A percentile compares a stretch with the other conserved stretches of the same genome.
Conservation (phyloP, 2,888 invertebrate genomes). For the Hoplodrina blanda region DNA sequence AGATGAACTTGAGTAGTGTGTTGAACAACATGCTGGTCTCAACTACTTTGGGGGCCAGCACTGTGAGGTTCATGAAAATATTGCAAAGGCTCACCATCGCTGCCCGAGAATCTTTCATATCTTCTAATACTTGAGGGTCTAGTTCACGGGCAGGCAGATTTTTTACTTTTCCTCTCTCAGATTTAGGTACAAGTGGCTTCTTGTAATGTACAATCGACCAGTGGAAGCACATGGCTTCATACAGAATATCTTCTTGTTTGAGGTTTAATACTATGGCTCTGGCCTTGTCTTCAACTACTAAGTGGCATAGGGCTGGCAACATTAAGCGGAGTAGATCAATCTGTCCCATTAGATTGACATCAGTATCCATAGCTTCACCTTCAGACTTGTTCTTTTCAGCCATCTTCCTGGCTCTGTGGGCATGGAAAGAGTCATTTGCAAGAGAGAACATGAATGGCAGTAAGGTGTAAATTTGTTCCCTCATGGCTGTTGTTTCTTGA, state of each 20-base stretch:
- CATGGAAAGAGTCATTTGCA: slow-evolving; percentile 95
- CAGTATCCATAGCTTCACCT: slow-evolving; percentile 87
- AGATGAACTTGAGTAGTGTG: slow-evolving; percentile 95
- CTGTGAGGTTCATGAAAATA: slow-evolving; percentile 97
- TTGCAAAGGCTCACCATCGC: slow-evolving; percentile 97
- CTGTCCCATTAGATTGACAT: slow-evolving; percentile 87
- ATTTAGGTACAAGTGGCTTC: slow-evolving; percentile 94
- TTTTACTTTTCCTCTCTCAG: slow-evolving; percentile 94
- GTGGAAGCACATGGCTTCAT: slow-evolving; percentile 95
- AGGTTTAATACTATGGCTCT: slow-evolving; percentile 94
- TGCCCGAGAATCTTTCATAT: slow-evolving; percentile 95
- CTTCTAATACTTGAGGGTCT: slow-evolving; percentile 93
- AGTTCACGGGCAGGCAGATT: slow-evolving; percentile 94
- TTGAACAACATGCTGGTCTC: slow-evolving; percentile 94
- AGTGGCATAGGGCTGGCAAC: slow-evolving; percentile 97
- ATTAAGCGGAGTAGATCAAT: slow-evolving; percentile 95
- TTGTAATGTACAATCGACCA: slow-evolving; percentile 97
- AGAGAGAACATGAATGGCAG: slow-evolving; percentile 95
- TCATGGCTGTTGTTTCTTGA: slow-evolving; percentile 97
- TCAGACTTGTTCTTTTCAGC: slow-evolving; percentile 92
- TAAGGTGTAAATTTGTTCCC: slow-evolving; percentile 94
- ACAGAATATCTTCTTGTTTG: slow-evolving; percentile 95
- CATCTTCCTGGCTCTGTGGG: slow-evolving; percentile 92
- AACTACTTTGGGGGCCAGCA: slow-evolving; percentile 95
- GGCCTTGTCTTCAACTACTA: slow-evolving; percentile 97